phyloP scores from a whole-genome alignment of 1,140 invertebrate genomes.

The Gyrodactylus bullatarudis region DNA sequence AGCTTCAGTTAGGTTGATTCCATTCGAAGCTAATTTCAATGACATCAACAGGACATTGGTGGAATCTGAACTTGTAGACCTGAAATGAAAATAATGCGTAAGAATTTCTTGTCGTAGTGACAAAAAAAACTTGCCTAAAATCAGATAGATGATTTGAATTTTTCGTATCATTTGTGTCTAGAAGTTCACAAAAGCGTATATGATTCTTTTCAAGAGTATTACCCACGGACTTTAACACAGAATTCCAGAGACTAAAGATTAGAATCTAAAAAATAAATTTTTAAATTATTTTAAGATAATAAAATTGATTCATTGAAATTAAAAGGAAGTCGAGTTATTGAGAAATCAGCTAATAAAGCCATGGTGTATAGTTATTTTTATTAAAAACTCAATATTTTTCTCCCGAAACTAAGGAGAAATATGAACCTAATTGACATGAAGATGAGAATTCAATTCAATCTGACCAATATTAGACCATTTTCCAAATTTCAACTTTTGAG shows the following conservation, averaged over 20 bases:
- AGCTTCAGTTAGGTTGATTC: slow-evolving; percentile 41
- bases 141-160: background rate
- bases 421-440: too few relatives aligned
- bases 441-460: too few relatives aligned
- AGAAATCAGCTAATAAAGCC: too few relatives aligned
- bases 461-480: too few relatives aligned
- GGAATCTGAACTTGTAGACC: slow-evolving; percentile 16
- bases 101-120: too few relatives aligned
- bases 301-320: too few relatives aligned
- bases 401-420: too few relatives aligned
- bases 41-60: slow-evolving; percentile 32
- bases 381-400: too few relatives aligned
- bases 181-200: slow-evolving; percentile 11
- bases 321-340: too few relatives aligned
- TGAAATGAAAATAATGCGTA: background rate
- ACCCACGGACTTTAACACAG: background rate
- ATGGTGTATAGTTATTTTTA: too few relatives aligned
- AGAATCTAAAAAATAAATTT: background rate
- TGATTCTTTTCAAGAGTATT: slow-evolving; percentile 9
- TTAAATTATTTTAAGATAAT: too few relatives aligned
- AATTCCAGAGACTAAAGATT: background rate
- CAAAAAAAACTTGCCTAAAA: background rate
- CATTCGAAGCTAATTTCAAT: slow-evolving; percentile 33
- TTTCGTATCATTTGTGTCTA: background rate
- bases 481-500: too few relatives aligned